A percentile compares a stretch with the other conserved stretches of the same genome.
phyloP scores from a whole-genome alignment of 2,797 vertebrate genomes.

The Crocidura indochinensis region DNA sequence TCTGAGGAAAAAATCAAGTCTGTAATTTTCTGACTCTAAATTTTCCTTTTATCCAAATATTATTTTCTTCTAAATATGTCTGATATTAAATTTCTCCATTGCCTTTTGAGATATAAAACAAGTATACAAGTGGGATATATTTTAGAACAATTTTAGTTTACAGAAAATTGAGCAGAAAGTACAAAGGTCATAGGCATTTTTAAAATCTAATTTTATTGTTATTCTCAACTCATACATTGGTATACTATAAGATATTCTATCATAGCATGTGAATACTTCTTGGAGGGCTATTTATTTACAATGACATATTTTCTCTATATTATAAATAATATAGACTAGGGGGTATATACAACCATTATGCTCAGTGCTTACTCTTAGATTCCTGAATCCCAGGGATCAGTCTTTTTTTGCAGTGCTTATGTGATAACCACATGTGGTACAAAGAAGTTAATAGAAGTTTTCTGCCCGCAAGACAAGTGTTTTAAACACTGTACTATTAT shows the following conservation, averaged over 20 bases:
- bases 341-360: too few relatives aligned
- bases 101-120: neutral
- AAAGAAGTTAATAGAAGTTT: too few relatives aligned
- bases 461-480: too few relatives aligned
- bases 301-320: neutral
- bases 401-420: too few relatives aligned
- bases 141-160: constrained; percentile 28
- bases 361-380: too few relatives aligned
- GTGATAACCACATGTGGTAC: too few relatives aligned
- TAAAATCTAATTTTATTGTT: neutral
- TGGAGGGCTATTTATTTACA: neutral
- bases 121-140: neutral
- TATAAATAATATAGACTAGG: neutral
- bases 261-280: neutral
- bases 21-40: neutral
- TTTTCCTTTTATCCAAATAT: neutral
- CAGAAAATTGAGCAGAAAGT: neutral
- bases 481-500: too few relatives aligned
- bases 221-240: neutral
- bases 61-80: neutral
- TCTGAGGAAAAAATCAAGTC: neutral
- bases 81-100: neutral
- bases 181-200: neutral
- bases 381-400: too few relatives aligned
- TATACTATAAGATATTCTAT: neutral